Evolutionary conservation across 2,888 invertebrate genomes (phyloP), one percentile per base, ranked within the genome.

Genomic region (Syrphus vitripennis): DNA sequence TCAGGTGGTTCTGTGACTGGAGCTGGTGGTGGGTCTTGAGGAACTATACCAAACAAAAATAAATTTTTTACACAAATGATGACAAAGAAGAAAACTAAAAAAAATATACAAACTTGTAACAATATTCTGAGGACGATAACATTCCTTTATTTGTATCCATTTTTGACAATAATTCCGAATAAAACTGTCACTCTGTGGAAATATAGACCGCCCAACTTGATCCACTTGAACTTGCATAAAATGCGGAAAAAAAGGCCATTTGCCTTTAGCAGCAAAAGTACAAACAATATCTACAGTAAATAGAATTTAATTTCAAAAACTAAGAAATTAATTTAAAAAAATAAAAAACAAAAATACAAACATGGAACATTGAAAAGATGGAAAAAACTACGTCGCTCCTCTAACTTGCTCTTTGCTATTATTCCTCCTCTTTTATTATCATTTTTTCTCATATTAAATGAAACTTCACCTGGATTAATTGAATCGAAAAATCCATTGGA

Each of bases 251-350:
- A 91, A 92, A 0, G 92, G 92, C 92, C 92, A 92, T 71, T 92
- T 92, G 4, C 92, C 92, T 76, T 91, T 92, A 2, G 92, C 92
- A 50, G 92, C 92, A 88, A 90, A 92, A 78, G 90, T 91, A 71
- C 92, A 92, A 65, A 92, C 89, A 2, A 92, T 91, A 78, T 92
- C 92, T 92, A 50, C 29, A 55, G 12, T 12, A 9, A 53, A 29
- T 2, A 0, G n/a, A 14, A n/a, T 37, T 40, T 40, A 37, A 24
- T 3, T 9, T 0, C 31, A 65, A 19, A 16, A 59, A 37, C 61
- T 19, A 37, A 21, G 3, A 1, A 55, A 40, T 53, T 21, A n/a
- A n/a, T 3, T 16, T 19, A 26, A n/a, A 67, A 12, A n/a, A 14
- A 57, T 3, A 40, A 53, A 42, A n/a, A 42, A 40, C 5, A 40